Conservation (phyloP, 2,888 invertebrate species). For the Tipula vernalis region DNA sequence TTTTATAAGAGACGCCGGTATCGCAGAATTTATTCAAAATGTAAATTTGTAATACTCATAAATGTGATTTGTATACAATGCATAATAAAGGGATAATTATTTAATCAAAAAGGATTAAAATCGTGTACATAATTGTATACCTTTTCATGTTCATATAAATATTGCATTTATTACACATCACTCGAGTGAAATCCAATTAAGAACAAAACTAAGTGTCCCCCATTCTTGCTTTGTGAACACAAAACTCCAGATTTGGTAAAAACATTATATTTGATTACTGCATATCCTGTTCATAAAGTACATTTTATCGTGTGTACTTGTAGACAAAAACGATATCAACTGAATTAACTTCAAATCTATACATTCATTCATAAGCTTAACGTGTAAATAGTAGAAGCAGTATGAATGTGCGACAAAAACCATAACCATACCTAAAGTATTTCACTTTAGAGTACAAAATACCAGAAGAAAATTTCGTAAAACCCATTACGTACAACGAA, state of each 20-base stretch:
- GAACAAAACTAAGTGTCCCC: background rate
- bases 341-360: background rate
- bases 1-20: too few species aligned
- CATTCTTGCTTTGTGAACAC: background rate
- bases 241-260: background rate
- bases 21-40: too few species aligned
- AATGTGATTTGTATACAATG: too few species aligned
- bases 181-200: background rate
- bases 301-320: background rate
- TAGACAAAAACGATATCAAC: background rate
- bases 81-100: background rate
- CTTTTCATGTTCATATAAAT: background rate
- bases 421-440: background rate
- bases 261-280: background rate
- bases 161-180: background rate
- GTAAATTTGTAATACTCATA: too few species aligned
- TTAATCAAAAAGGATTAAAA: background rate
- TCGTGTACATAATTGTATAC: background rate
- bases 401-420: background rate
- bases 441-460: background rate
- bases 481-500: background rate
- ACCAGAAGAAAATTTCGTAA: background rate
- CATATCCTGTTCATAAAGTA: background rate
- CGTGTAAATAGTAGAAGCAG: background rate
- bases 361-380: background rate